These are phyloP conservation scores for Sesamia nonagrioides DNA, from an alignment of 1,140 invertebrate genomes.

Conservation along the genomic window DNA sequence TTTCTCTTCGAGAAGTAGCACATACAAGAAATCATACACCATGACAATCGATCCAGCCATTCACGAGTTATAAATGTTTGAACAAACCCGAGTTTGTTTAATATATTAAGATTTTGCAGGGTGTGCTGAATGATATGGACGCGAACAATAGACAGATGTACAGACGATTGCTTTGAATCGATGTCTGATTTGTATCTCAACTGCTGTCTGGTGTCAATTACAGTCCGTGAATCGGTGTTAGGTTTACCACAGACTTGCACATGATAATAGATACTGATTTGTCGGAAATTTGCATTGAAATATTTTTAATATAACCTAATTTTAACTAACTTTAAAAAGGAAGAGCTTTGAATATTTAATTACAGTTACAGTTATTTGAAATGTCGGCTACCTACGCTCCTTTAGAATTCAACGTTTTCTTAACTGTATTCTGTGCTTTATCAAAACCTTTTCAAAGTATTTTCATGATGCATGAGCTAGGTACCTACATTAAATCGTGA, in stretches of 20 bases:
- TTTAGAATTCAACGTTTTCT: background rate
- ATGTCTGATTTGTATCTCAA: conserved; percentile 4
- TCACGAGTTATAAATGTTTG: too few species aligned
- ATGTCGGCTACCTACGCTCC: background rate
- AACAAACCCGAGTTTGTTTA: too few species aligned
- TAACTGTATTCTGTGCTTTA: conserved; percentile 10
- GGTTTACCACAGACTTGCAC: background rate
- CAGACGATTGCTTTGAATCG: background rate
- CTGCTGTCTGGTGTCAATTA: background rate
- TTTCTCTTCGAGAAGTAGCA: too few species aligned
- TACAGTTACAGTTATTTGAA: too few species aligned
- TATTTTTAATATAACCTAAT: background rate
- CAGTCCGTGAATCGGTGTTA: background rate
- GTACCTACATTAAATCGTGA: conserved; percentile 27
- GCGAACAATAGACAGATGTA: too few species aligned
- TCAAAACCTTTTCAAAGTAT: conserved; percentile 35
- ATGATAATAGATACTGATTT: background rate
- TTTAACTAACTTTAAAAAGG: background rate
- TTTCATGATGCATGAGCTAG: conserved; percentile 42
- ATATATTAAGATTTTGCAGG: too few species aligned
- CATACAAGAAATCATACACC: too few species aligned
- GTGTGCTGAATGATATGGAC: too few species aligned
- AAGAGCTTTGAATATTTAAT: too few species aligned
- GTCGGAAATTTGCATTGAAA: background rate
- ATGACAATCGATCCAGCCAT: too few species aligned